Percentiles rank a stretch among this genome's conserved stretches.
These are phyloP conservation scores for Hetaerina titia DNA, from an alignment of 2,888 invertebrate species.

Conservation along the genomic window DNA sequence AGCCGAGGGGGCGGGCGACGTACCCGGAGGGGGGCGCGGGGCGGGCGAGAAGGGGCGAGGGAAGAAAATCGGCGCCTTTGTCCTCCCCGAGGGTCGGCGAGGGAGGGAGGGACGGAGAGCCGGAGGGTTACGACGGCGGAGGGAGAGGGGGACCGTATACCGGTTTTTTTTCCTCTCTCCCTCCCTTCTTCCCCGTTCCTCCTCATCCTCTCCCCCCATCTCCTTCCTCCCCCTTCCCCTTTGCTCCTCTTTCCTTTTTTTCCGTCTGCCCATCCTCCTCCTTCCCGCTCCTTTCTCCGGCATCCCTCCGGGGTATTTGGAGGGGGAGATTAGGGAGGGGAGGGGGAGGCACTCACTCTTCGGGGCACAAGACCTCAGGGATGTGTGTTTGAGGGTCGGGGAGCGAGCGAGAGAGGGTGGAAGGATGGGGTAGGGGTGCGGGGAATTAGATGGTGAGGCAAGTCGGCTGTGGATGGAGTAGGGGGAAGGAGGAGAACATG, in stretches of 20 bases:
- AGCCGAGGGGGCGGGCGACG: slow-evolving; percentile 71
- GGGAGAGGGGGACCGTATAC: slow-evolving; percentile 56
- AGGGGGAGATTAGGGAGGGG: slow-evolving; percentile 60
- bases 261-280: slow-evolving; percentile 66
- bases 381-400: slow-evolving; percentile 43
- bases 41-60: slow-evolving; percentile 72
- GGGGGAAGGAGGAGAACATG: not conserved
- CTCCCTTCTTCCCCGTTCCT: slow-evolving; percentile 65
- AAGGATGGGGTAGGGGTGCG: not conserved
- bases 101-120: slow-evolving; percentile 53
- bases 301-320: slow-evolving; percentile 56
- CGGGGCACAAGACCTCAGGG: slow-evolving; percentile 27
- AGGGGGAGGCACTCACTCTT: not conserved
- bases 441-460: not conserved
- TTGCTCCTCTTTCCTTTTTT: slow-evolving; percentile 68
- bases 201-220: slow-evolving; percentile 51
- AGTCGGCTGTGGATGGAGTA: not conserved
- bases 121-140: slow-evolving; percentile 29
- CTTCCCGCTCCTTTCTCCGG: slow-evolving; percentile 60
- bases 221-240: slow-evolving; percentile 55
- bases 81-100: slow-evolving; percentile 62
- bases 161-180: slow-evolving; percentile 69
- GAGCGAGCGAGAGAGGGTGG: not conserved
- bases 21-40: slow-evolving; percentile 69
- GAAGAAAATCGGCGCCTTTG: slow-evolving; percentile 72